phyloP scores from a whole-genome alignment of 2,113 vertebrate genomes.

The Elgaria multicarinata region DNA sequence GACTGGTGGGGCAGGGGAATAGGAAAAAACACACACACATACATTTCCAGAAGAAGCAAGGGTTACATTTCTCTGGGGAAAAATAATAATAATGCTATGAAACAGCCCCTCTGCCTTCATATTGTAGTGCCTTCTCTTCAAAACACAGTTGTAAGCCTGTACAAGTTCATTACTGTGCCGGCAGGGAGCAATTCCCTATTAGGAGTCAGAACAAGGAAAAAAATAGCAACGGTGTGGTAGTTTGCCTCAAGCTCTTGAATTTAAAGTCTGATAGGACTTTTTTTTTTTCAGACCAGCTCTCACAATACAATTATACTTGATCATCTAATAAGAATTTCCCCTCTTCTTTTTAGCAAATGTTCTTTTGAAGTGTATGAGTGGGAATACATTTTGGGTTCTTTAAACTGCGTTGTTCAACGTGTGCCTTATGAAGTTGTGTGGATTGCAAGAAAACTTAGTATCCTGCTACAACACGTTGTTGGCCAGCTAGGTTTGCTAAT shows the following conservation, averaged over 20 bases:
- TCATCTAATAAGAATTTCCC: conserved; percentile 23
- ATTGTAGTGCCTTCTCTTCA: conserved; percentile 34
- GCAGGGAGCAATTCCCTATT: conserved; percentile 26
- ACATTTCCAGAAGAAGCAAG: conserved; percentile 9
- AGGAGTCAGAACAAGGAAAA: conserved; percentile 33
- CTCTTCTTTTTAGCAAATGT: conserved; percentile 5
- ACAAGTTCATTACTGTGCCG: conserved; percentile 27
- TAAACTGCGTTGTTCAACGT: background rate
- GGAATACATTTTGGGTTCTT: background rate
- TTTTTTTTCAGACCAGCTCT: background rate
- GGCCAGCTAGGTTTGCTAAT: background rate
- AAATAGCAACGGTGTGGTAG: background rate
- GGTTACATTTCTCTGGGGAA: background rate
- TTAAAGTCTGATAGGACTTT: conserved; percentile 13
- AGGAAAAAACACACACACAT: background rate
- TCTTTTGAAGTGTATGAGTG: conserved; percentile 37
- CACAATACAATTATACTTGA: conserved; percentile 49
- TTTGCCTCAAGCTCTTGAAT: conserved; percentile 37
- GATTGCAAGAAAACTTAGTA: background rate
- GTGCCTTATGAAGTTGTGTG: background rate
- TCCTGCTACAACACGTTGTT: too few species aligned
- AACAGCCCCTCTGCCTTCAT: conserved; percentile 31
- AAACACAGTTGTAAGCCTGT: conserved; percentile 25
- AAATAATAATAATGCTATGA: background rate
- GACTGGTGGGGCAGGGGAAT: too few species aligned